Conservation (phyloP, 2,888 invertebrate species). For the Blera fallax region DNA sequence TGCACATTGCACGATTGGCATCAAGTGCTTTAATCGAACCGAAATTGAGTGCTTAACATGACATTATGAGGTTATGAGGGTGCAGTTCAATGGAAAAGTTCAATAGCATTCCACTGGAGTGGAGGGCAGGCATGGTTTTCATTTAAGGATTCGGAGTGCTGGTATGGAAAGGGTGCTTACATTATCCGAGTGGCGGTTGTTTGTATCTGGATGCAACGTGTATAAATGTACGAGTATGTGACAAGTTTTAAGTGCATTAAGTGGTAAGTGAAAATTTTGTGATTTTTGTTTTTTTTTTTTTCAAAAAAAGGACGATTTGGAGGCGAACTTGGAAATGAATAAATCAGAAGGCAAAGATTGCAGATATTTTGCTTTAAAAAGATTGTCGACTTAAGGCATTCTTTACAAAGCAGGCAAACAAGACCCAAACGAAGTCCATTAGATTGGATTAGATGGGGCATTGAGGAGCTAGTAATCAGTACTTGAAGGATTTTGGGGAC, state of each 20-base stretch:
- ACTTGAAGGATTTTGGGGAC: too few relatives aligned
- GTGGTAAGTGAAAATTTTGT: background rate
- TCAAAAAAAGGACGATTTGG: too few relatives aligned
- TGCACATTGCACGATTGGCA: slow-evolving; percentile 42
- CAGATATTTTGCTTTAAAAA: too few relatives aligned
- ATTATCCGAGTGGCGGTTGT: background rate
- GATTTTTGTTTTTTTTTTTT: background rate
- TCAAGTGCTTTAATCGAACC: slow-evolving; percentile 57
- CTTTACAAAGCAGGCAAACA: too few relatives aligned
- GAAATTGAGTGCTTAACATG: slow-evolving; percentile 49
- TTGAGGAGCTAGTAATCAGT: too few relatives aligned
- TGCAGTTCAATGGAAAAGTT: slow-evolving; percentile 27
- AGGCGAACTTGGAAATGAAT: too few relatives aligned
- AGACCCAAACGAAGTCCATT: too few relatives aligned
- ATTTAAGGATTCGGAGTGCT: background rate
- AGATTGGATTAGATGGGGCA: too few relatives aligned
- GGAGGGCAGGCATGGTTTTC: background rate
- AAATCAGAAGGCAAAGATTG: too few relatives aligned
- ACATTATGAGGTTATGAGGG: slow-evolving; percentile 32
- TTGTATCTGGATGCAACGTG: background rate
- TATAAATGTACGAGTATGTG: background rate
- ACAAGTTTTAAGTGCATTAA: background rate
- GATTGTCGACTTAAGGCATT: too few relatives aligned
- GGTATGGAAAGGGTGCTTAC: background rate
- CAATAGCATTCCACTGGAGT: slow-evolving; percentile 4